Evolutionary conservation across 2,797 vertebrate species (phyloP).

Genomic region (Coregonus ussuriensis): DNA sequence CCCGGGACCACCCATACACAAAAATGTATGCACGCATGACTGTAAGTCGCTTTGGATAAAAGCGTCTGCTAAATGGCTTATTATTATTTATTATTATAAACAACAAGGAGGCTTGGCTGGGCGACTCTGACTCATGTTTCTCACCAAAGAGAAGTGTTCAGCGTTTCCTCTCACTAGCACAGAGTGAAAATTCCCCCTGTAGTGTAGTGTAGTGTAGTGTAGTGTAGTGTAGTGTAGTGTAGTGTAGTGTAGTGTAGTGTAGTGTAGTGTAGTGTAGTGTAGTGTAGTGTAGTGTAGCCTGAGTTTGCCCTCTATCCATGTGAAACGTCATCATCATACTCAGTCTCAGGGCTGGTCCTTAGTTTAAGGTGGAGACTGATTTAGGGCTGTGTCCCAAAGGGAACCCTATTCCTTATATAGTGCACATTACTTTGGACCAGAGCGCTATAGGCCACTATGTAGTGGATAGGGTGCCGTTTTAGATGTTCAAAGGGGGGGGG

Average conservation of each 20-base stretch:
- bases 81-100: no score
- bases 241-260: constrained; percentile 10
- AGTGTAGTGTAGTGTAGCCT: constrained; percentile 18
- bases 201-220: constrained; percentile 20
- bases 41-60: no score
- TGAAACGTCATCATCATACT: constrained; percentile 54
- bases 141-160: constrained; percentile 6
- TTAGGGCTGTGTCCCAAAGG: no score
- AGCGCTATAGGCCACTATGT: no score
- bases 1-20: no score
- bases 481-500: no score
- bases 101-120: constrained; percentile 11
- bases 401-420: no score
- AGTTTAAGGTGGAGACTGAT: constrained; percentile 21
- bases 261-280: constrained; percentile 11
- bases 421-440: no score
- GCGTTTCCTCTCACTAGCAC: not conserved
- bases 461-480: no score
- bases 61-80: no score
- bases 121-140: constrained; percentile 47
- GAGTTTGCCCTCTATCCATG: constrained; percentile 54
- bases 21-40: no score
- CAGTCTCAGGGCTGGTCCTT: constrained; percentile 10
- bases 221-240: no score
- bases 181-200: constrained; percentile 46